Evolutionary conservation across 1,140 invertebrate genomes (phyloP), one percentile per base, ranked within the genome.

Genomic region (Pseudobourletiella spinata): DNA sequence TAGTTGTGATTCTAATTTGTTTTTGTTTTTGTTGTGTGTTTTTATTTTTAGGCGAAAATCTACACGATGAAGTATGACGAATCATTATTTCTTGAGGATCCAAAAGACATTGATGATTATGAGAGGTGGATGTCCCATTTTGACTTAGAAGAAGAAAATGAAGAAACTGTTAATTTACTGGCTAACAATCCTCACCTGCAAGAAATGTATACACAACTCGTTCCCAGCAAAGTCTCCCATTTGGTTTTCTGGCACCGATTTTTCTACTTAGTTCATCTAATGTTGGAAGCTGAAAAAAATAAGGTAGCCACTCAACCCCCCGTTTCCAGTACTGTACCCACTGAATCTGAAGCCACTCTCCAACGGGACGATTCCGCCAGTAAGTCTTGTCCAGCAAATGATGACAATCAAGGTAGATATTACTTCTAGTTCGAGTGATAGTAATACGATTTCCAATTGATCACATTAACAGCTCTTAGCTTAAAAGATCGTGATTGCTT

Each of bases 221-320:
- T 70, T 58, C 68, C 68, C 16, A 57, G 61, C 15, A 67, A 67
- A 64, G 65, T 67, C 15, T 61, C 59, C 26, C 63, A 67, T 52
- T 57, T 67, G 18, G 43, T 67, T 24, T 70, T 70, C 54, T 70
- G 68, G 68, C 65, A 67, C 43, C 59, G 68, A 2, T 70, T 65
- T 54, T 70, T 63, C 42, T 70, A 57, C 35, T 59, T 64, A 42
- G 60, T 67, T 52, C 61, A 70, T 44, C 50, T 63, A 18, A 67
- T 70, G 25, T 4, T 61, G 20, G 32, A 59, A 42, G 59, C 59
- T 18, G 66, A 65, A 39, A 43, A 57, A 24, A 22, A n/a, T n/a
- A n/a, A n/a, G n/a, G n/a, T n/a, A n/a, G n/a, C n/a, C n/a, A n/a
- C n/a, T n/a, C n/a, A 55, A 6, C 22, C 20, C 8, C 22, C 50